Conservation (phyloP, 2,113 vertebrate species). For the Menidia beryllina region DNA sequence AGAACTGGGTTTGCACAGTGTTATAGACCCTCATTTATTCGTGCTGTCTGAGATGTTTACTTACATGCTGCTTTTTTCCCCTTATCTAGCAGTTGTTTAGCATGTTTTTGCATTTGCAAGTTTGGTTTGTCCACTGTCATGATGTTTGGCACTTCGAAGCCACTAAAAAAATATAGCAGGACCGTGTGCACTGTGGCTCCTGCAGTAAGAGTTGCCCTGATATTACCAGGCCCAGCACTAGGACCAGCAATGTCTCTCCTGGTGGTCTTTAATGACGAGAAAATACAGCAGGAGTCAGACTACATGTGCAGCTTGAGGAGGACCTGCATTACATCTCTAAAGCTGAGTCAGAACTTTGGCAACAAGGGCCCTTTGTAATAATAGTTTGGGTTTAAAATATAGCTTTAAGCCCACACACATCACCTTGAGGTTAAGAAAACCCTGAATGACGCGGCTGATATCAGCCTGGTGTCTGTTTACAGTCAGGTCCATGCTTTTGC, state of each 20-base stretch:
- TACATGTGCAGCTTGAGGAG: slow-evolving; percentile 25
- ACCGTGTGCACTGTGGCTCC: not conserved
- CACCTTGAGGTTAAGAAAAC: slow-evolving; percentile 19
- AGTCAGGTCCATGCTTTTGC: slow-evolving; percentile 13
- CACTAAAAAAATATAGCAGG: not conserved
- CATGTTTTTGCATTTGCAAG: not conserved
- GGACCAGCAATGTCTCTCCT: slow-evolving; percentile 35
- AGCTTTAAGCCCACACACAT: slow-evolving; percentile 43
- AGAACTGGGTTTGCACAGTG: slow-evolving; percentile 22
- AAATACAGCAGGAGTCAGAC: slow-evolving; percentile 42
- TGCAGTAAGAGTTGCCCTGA: slow-evolving; percentile 28
- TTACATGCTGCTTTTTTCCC: too few species aligned
- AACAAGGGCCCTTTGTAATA: slow-evolving; percentile 21
- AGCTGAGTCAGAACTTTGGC: slow-evolving; percentile 45
- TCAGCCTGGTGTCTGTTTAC: slow-evolving; percentile 31
- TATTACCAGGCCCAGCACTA: slow-evolving; percentile 55
- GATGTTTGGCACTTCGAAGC: not conserved
- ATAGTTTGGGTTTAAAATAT: slow-evolving; percentile 34
- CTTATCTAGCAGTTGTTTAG: too few species aligned
- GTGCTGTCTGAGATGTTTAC: too few species aligned
- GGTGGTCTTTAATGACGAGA: slow-evolving; percentile 61
- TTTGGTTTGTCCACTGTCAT: not conserved
- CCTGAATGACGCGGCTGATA: slow-evolving; percentile 9
- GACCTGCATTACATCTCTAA: slow-evolving; percentile 36
- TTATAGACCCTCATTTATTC: not conserved